Percentiles rank a stretch among this genome's conserved stretches.
These are phyloP conservation scores for Morpho achilles DNA, from an alignment of 2,888 invertebrate genomes.

Conservation along the genomic window DNA sequence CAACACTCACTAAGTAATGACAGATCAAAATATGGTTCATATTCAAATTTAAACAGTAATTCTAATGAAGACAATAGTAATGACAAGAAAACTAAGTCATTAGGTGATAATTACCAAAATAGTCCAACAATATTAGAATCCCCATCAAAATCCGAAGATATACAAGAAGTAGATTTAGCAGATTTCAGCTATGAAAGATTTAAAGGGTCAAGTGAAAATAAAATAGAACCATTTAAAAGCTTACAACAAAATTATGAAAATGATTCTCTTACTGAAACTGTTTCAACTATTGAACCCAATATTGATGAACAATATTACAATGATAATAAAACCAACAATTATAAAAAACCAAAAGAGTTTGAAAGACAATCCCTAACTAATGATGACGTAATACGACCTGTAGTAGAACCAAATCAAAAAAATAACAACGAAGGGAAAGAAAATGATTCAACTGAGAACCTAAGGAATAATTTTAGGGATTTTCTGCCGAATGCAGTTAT, in stretches of 20 bases:
- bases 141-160: constrained; percentile 27
- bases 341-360: constrained; percentile 30
- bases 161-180: constrained; percentile 48
- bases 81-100: constrained; percentile 7
- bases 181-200: constrained; percentile 53
- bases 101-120: constrained; percentile 24
- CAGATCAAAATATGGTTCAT: neutral
- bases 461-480: constrained; percentile 14
- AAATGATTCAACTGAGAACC: constrained; percentile 16
- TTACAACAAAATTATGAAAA: constrained; percentile 6
- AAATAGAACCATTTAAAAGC: constrained; percentile 37
- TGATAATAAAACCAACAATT: constrained; percentile 30
- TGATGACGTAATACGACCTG: constrained; percentile 63
- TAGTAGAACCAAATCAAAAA: constrained; percentile 59
- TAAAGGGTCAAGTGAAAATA: constrained; percentile 43
- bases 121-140: constrained; percentile 21
- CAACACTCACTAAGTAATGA: neutral
- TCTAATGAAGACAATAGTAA: constrained; percentile 3
- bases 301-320: constrained; percentile 2
- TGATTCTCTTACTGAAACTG: constrained; percentile 28
- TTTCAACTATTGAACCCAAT: constrained; percentile 5
- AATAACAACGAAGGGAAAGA: constrained; percentile 37
- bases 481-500: constrained; percentile 35
- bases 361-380: constrained; percentile 44
- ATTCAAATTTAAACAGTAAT: neutral